These are phyloP conservation scores for Standfussiana lucernea DNA, from an alignment of 2,888 invertebrate genomes.

Conservation along the genomic window DNA sequence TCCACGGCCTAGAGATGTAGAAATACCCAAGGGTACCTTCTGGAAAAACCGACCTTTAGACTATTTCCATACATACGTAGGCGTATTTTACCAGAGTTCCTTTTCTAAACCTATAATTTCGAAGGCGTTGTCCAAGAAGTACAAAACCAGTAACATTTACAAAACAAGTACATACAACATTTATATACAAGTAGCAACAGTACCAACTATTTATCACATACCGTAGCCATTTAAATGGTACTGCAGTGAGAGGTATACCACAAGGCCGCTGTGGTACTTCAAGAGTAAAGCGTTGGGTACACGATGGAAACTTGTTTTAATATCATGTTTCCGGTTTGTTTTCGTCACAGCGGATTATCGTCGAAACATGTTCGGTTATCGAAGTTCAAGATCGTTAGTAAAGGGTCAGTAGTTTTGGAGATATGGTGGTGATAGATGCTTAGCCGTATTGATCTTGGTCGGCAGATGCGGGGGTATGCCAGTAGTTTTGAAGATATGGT, in stretches of 20 bases:
- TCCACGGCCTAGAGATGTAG: no score
- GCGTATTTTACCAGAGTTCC: constrained; percentile 7
- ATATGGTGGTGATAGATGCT: constrained; percentile 1
- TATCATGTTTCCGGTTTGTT: constrained; percentile 58
- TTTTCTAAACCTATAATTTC: constrained; percentile 14
- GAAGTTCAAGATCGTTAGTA: constrained; percentile 56
- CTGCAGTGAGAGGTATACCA: constrained; percentile 67
- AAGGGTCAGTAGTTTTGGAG: constrained; percentile 23
- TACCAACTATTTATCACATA: constrained; percentile 63
- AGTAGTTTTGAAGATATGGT: constrained; percentile 9
- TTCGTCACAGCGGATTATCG: constrained; percentile 61
- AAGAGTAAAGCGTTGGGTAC: constrained; percentile 56
- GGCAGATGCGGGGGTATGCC: no score
- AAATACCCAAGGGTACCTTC: neutral
- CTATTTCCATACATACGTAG: neutral
- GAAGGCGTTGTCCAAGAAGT: constrained; percentile 37
- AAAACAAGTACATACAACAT: constrained; percentile 31
- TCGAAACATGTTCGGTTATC: constrained; percentile 36
- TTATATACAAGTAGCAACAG: constrained; percentile 33
- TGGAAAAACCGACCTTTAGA: neutral
- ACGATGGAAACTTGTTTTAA: constrained; percentile 55
- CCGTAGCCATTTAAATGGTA: constrained; percentile 60
- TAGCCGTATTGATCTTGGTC: no score
- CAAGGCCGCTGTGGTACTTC: constrained; percentile 71
- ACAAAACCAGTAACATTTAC: constrained; percentile 46